Base-by-base conservation (phyloP, 2,888 invertebrate genomes). In the Drosophila longiperda region DNA sequence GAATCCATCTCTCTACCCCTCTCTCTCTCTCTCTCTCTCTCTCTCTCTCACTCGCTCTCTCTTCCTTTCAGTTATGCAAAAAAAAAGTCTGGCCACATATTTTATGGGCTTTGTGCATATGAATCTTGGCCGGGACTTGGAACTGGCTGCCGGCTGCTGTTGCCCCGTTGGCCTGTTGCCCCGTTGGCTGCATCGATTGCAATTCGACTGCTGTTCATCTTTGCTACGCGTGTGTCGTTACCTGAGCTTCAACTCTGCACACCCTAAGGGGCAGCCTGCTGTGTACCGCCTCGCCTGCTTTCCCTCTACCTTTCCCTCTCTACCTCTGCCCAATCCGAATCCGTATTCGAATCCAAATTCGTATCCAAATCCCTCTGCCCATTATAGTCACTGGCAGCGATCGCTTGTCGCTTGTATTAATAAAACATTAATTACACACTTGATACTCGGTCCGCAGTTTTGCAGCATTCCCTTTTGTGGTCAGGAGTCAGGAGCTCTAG, bases 321-420 rank as follows among this genome's bases (percentile, higher is more conserved):
- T n/a, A n/a, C 45, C 20, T 8, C 20, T 45, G 45, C 20, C 26
- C 29, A 52, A n/a, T 7, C 52, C 33, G 2, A 33, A 33, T 33
- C 32, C 33, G 8, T 29, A 53, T 57, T 67, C 75, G 63, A 36
- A 52, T 57, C 57, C 71, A 58, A 70, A 53, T 57, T 66, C 75
- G 63, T 36, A 52, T 57, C 57, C 71, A 61, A 70, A 59, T 63
- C 60, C 61, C 59, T 70, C 38, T 45, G 48, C 50, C 54, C 58
- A 42, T 36, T 49, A 34, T 54, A 48, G 55, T 50, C 36, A 64
- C 78, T 78, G 80, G 83, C 82, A 86, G 89, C 91, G 91, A 91
- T 91, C 92, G 91, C 85, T 91, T 91, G 92, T 91, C 92, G 89
- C 89, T 89, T 90, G 87, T 92, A 92, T 92, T 92, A 92, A 92